A percentile compares a stretch with the other conserved stretches of the same genome.
phyloP scores from a whole-genome alignment of 2,797 vertebrate genomes.

The Rhincodon typus region DNA sequence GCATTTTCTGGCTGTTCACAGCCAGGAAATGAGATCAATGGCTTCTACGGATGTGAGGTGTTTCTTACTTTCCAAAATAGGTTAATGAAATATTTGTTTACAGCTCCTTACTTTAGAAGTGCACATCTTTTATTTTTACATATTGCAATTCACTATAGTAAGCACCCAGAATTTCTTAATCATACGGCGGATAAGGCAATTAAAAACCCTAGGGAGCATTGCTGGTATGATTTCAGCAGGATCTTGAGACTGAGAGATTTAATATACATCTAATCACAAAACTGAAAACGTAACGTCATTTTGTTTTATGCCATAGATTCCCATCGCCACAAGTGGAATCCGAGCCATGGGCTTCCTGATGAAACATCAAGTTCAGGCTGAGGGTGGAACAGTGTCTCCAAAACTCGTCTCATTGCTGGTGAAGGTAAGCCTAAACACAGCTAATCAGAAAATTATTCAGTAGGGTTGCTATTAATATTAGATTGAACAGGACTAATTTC shows the following conservation, averaged over 20 bases:
- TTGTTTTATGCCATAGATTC: constrained; percentile 53
- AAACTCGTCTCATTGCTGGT: constrained; percentile 80
- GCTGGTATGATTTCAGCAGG: background rate
- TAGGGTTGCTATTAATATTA: background rate
- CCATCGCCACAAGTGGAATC: constrained; percentile 86
- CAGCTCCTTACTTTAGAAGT: background rate
- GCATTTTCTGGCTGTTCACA: background rate
- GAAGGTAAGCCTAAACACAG: constrained; percentile 66
- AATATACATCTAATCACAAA: background rate
- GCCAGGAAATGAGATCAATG: background rate
- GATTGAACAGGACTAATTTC: background rate
- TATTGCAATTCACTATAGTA: background rate
- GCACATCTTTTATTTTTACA: background rate
- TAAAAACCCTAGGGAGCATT: background rate
- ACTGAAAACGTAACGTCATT: background rate
- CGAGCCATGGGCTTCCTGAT: constrained; percentile 86
- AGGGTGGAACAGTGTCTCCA: constrained; percentile 61
- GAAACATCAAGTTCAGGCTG: constrained; percentile 74
- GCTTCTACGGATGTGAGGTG: background rate
- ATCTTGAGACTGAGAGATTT: background rate
- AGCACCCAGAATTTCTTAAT: background rate
- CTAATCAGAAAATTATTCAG: background rate
- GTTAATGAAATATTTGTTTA: background rate
- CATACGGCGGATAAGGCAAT: background rate
- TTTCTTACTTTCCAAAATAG: background rate